Conservation (phyloP, 2,888 invertebrate genomes). For the Pecten maximus region DNA sequence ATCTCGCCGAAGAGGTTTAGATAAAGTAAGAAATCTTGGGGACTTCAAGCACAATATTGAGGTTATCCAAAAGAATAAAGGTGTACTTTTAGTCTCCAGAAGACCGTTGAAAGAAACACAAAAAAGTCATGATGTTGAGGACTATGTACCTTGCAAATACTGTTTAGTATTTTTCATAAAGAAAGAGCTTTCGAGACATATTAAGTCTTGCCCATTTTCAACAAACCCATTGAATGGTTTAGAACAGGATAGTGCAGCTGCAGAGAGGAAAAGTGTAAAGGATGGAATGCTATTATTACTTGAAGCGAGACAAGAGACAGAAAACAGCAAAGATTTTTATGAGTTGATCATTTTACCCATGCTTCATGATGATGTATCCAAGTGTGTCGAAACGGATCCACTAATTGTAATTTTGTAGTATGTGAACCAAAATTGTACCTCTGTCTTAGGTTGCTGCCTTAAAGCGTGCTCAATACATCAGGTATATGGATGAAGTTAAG, state of each 20-base stretch:
- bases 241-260: background rate
- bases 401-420: background rate
- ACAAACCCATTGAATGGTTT: background rate
- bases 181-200: conserved; percentile 44
- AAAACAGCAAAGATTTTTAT: background rate
- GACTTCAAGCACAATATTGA: conserved; percentile 36
- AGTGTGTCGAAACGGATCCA: background rate
- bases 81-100: background rate
- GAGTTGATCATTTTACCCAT: background rate
- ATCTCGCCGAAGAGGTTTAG: background rate
- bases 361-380: conserved; percentile 18
- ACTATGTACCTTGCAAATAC: conserved; percentile 41
- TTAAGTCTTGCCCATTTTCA: conserved; percentile 38
- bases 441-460: background rate
- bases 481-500: background rate
- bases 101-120: conserved; percentile 18
- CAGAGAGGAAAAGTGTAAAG: background rate
- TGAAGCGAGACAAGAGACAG: background rate
- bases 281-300: conserved; percentile 29
- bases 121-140: conserved; percentile 35
- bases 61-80: conserved; percentile 4
- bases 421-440: no score
- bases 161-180: conserved; percentile 39
- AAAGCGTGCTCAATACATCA: background rate
- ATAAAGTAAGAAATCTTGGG: background rate